These are phyloP conservation scores for Electrona antarctica DNA, from an alignment of 2,113 vertebrate genomes.

Conservation along the genomic window DNA sequence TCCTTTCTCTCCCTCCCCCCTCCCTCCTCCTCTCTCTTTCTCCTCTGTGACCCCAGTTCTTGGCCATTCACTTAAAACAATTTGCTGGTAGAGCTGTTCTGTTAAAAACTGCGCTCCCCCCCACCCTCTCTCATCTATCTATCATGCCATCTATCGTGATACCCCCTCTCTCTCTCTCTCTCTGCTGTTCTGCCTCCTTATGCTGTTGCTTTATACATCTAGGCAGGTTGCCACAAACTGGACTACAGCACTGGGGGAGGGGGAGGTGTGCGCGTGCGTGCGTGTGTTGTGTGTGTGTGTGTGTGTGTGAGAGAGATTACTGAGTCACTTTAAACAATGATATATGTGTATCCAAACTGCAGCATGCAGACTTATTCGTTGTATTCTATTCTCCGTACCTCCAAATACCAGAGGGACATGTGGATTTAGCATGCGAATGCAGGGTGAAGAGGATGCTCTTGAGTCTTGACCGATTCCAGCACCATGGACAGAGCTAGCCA, in stretches of 20 bases:
- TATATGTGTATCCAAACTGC: not conserved
- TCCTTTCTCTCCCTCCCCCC: conserved; percentile 3
- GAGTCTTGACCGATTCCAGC: too few relatives aligned
- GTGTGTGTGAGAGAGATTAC: not conserved
- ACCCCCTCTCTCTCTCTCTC: not conserved
- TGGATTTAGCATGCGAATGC: too few relatives aligned
- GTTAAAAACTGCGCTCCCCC: not conserved
- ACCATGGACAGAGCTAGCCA: too few relatives aligned
- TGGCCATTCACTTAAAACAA: not conserved
- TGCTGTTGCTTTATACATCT: not conserved
- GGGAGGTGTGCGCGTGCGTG: not conserved
- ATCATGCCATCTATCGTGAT: conserved; percentile 1
- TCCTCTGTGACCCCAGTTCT: not conserved
- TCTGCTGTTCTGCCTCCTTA: not conserved
- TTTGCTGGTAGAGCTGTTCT: conserved; percentile 5
- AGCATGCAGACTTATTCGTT: too few relatives aligned
- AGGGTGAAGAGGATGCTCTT: too few relatives aligned
- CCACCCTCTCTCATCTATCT: conserved; percentile 7
- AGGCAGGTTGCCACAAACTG: not conserved
- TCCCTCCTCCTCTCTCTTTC: conserved; percentile 5
- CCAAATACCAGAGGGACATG: too few relatives aligned
- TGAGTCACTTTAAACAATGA: too few relatives aligned
- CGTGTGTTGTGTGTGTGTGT: not conserved
- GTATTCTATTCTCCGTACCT: too few relatives aligned
- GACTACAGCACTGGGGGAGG: not conserved